phyloP scores from a whole-genome alignment of 2,797 vertebrate genomes.

The Enteromius mattozi region DNA sequence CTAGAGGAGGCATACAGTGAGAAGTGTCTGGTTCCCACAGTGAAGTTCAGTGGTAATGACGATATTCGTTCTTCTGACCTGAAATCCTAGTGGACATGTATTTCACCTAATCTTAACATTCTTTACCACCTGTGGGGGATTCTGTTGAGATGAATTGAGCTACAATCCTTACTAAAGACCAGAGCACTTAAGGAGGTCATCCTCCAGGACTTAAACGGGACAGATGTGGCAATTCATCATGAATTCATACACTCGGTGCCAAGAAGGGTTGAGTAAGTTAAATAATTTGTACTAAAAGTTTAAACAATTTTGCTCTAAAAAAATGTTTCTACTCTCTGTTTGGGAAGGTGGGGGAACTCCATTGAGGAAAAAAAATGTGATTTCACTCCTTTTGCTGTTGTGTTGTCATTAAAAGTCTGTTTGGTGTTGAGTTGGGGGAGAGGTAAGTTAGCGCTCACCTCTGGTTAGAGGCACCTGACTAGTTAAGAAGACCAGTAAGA shows the following conservation, averaged over 20 bases:
- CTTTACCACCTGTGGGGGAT: too few relatives aligned
- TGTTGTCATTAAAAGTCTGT: not conserved
- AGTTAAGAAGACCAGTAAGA: constrained; percentile 41
- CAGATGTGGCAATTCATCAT: not conserved
- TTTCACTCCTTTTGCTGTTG: not conserved
- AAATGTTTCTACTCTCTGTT: not conserved
- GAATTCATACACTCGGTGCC: not conserved
- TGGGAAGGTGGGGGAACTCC: not conserved
- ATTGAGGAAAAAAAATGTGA: too few relatives aligned
- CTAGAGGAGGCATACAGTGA: not conserved
- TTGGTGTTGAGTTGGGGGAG: constrained; percentile 13
- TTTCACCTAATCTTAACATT: not conserved
- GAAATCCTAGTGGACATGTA: not conserved
- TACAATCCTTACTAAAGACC: not conserved
- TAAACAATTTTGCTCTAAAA: not conserved
- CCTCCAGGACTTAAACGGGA: not conserved
- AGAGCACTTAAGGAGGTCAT: not conserved
- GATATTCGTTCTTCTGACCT: too few relatives aligned
- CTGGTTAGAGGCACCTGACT: constrained; percentile 17
- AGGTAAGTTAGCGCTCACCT: constrained; percentile 67
- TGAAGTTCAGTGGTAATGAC: not conserved
- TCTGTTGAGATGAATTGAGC: not conserved
- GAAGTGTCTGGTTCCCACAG: not conserved
- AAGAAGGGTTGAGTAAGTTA: not conserved
- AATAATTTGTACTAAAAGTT: not conserved